Conservation (phyloP, 1,140 invertebrate genomes). For the Euura saliciscinereae region DNA sequence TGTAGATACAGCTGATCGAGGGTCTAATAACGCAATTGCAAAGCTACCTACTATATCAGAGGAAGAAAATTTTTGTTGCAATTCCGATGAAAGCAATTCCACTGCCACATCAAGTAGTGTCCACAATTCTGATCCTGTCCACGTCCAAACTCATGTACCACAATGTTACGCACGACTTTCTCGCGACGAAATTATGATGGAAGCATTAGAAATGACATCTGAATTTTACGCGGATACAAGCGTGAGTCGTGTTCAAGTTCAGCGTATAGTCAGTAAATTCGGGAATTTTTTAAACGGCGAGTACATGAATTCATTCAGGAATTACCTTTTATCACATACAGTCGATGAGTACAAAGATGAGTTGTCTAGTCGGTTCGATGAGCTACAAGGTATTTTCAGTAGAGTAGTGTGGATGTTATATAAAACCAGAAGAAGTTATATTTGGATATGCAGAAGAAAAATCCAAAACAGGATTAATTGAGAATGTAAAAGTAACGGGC, state of each 20-base stretch:
- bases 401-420: constrained; percentile 15
- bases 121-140: background rate
- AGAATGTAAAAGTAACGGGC: constrained; percentile 18
- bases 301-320: background rate
- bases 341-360: constrained; percentile 9
- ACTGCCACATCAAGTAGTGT: constrained; percentile 1
- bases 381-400: constrained; percentile 16
- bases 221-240: constrained; percentile 17
- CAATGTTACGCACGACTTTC: background rate
- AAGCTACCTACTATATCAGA: background rate
- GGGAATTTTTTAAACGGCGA: background rate
- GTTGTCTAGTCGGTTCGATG: constrained; percentile 1
- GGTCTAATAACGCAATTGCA: background rate
- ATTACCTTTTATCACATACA: constrained; percentile 15
- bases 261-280: background rate
- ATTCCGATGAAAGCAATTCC: constrained; percentile 8
- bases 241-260: constrained; percentile 13
- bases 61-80: background rate
- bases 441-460: constrained; percentile 12
- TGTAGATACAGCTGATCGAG: background rate
- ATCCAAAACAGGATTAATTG: constrained; percentile 14
- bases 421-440: constrained; percentile 15
- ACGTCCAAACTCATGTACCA: background rate
- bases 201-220: background rate
- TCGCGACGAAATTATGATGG: background rate